Percentiles rank a stretch among this genome's conserved stretches.
Conservation (phyloP, 1,140 invertebrate genomes). For the Drosophila albomicans region DNA sequence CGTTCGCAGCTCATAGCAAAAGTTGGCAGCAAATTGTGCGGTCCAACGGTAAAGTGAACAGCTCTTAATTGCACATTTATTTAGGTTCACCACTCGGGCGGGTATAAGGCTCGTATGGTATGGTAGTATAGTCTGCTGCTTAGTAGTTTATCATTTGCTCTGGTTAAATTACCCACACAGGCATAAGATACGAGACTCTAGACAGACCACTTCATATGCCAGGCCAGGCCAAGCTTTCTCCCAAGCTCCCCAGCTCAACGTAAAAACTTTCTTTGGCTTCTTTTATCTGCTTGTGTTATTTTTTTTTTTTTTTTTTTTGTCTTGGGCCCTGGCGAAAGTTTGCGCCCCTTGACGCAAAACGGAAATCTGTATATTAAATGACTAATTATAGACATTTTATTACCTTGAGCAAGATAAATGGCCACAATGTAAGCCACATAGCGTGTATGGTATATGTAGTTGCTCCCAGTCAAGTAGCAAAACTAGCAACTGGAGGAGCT, state of each 20-base stretch:
- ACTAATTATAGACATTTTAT: constrained; percentile 84
- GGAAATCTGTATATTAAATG: constrained; percentile 84
- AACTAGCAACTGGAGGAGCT: not conserved
- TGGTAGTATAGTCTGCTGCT: constrained; percentile 58
- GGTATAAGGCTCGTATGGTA: constrained; percentile 22
- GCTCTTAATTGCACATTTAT: constrained; percentile 84
- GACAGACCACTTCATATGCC: constrained; percentile 41
- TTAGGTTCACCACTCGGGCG: constrained; percentile 72
- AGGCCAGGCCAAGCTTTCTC: not conserved
- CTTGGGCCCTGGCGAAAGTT: constrained; percentile 67
- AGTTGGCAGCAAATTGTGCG: constrained; percentile 81
- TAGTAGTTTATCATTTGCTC: constrained; percentile 82
- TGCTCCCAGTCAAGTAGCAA: constrained; percentile 3
- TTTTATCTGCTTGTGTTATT: constrained; percentile 45
- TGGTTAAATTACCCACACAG: constrained; percentile 75
- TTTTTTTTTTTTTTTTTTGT: constrained; percentile 19
- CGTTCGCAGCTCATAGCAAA: constrained; percentile 46
- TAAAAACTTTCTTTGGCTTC: constrained; percentile 65
- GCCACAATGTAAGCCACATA: constrained; percentile 50
- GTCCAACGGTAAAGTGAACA: constrained; percentile 77
- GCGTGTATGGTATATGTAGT: constrained; percentile 21
- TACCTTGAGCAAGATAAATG: constrained; percentile 83
- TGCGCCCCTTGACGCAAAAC: constrained; percentile 81
- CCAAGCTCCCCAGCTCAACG: constrained; percentile 12
- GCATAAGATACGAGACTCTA: constrained; percentile 15